These are phyloP conservation scores for Pseudomyrmex gracilis DNA, from an alignment of 1,140 invertebrate genomes.

Conservation along the genomic window DNA sequence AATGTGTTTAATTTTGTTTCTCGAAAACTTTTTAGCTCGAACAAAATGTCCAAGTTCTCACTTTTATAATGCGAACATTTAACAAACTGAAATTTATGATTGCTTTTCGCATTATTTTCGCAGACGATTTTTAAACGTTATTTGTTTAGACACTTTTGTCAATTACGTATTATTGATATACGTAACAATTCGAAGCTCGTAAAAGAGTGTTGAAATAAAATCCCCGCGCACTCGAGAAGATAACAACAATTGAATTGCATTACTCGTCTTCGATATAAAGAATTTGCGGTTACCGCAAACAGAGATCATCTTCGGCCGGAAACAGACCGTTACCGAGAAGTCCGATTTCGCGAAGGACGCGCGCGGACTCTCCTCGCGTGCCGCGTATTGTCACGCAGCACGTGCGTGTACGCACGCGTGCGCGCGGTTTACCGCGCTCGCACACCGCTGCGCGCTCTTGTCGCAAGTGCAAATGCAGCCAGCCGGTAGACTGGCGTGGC, in stretches of 20 bases:
- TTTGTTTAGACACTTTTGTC: too few species aligned
- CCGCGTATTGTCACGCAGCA: slow-evolving; percentile 10
- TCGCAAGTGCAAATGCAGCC: slow-evolving; percentile 24
- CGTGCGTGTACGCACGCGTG: background rate
- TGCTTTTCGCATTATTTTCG: too few species aligned
- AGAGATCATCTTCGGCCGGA: slow-evolving; percentile 26
- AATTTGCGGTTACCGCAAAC: slow-evolving; percentile 23
- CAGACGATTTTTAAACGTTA: too few species aligned
- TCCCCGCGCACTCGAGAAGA: background rate
- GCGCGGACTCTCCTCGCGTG: slow-evolving; percentile 18
- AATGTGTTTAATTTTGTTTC: background rate
- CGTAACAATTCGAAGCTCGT: background rate
- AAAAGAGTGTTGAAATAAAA: background rate
- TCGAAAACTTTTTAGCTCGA: too few species aligned
- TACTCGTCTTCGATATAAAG: background rate
- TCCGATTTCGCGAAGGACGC: slow-evolving; percentile 3
- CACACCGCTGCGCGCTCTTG: background rate
- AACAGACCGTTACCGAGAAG: slow-evolving; percentile 27
- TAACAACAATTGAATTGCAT: slow-evolving; percentile 3
- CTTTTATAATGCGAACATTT: too few species aligned
- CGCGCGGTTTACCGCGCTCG: slow-evolving; percentile 28
- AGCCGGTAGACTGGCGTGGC: background rate
- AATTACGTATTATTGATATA: too few species aligned
- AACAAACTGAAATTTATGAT: too few species aligned
- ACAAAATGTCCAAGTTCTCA: too few species aligned